phyloP scores from a whole-genome alignment of 2,797 vertebrate species.

The Masticophis lateralis region DNA sequence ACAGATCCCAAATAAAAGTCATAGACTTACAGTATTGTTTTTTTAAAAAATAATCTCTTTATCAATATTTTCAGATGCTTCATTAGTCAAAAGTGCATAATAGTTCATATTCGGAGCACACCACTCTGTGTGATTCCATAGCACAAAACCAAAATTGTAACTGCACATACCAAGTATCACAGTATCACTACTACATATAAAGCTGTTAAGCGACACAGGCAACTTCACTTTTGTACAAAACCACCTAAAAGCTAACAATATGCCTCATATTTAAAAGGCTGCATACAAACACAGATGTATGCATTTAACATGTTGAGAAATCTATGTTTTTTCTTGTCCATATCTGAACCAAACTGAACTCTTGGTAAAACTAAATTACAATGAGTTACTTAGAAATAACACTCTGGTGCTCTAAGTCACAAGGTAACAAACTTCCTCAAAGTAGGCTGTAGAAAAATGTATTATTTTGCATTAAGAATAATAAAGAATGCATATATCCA shows the following conservation, averaged over 20 bases:
- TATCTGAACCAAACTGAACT: conserved; percentile 26
- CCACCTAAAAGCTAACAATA: conserved; percentile 5
- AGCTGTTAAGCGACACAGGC: background rate
- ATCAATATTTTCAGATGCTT: conserved; percentile 35
- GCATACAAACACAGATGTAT: background rate
- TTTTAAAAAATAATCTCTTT: conserved; percentile 35
- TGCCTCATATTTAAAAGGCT: background rate
- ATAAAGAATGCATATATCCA: conserved; percentile 2
- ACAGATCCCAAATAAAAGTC: background rate
- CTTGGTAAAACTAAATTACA: conserved; percentile 42
- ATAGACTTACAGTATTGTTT: background rate
- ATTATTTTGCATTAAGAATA: conserved; percentile 15
- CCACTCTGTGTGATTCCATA: conserved; percentile 42
- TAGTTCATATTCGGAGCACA: conserved; percentile 26
- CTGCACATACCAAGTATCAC: conserved; percentile 26
- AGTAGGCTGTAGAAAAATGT: conserved; percentile 50
- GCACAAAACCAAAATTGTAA: background rate
- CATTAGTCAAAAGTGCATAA: background rate
- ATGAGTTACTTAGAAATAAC: conserved; percentile 44
- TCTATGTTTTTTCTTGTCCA: conserved; percentile 11
- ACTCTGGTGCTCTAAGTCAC: conserved; percentile 56
- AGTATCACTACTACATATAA: background rate
- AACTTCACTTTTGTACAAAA: background rate
- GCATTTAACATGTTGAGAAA: conserved; percentile 17
- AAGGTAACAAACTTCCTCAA: conserved; percentile 53